Evolutionary conservation across 2,797 vertebrate species (phyloP).

Genomic region (Kryptopterus vitreolus): DNA sequence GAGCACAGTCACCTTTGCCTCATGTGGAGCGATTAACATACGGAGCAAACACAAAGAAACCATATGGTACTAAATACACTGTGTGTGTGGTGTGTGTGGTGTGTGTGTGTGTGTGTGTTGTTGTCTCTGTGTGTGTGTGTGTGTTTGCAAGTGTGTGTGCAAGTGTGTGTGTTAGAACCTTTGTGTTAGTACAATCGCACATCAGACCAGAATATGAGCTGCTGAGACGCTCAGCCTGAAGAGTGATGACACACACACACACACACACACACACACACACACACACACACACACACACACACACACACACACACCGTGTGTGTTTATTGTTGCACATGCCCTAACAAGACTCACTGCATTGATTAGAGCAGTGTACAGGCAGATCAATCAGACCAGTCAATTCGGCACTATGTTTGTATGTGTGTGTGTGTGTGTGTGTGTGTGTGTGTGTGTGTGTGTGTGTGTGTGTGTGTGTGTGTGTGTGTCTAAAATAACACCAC

Average conservation of each 20-base stretch:
- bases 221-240: neutral
- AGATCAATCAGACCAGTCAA: constrained; percentile 49
- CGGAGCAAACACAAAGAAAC: constrained; percentile 34
- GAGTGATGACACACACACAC: neutral
- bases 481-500: neutral
- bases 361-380: constrained; percentile 41
- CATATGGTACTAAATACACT: constrained; percentile 26
- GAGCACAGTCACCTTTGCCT: constrained; percentile 36
- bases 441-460: neutral
- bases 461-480: constrained; percentile 7
- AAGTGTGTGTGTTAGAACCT: constrained; percentile 9
- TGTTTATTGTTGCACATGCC: constrained; percentile 32
- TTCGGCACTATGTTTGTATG: constrained; percentile 36
- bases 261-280: constrained; percentile 27
- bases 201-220: constrained; percentile 1
- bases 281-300: constrained; percentile 16
- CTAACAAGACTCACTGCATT: constrained; percentile 40
- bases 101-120: constrained; percentile 41
- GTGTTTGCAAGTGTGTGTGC: constrained; percentile 39
- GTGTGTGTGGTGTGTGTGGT: constrained; percentile 28
- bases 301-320: constrained; percentile 1
- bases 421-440: constrained; percentile 22
- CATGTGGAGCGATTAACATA: constrained; percentile 38
- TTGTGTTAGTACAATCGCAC: constrained; percentile 15
- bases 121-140: constrained; percentile 33